Percentiles rank a stretch among this genome's conserved stretches.
phyloP scores from a whole-genome alignment of 2,113 vertebrate genomes.

The Isurus oxyrinchus region DNA sequence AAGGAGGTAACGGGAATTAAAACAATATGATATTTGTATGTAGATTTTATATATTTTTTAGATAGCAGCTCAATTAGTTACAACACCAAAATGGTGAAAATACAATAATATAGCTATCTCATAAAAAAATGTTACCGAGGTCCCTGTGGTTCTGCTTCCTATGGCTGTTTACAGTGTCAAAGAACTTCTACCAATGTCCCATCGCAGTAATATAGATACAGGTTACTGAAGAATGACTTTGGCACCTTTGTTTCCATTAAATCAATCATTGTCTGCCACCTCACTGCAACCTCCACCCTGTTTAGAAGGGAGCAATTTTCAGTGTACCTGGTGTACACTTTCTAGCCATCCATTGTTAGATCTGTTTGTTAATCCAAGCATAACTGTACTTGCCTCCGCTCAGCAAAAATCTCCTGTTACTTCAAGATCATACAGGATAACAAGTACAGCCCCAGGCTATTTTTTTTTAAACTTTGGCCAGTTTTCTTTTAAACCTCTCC shows the following conservation, averaged over 20 bases:
- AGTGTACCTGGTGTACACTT: not conserved
- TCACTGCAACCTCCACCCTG: not conserved
- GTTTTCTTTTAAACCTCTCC: not conserved
- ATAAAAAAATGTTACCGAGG: not conserved
- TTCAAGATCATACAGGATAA: not conserved
- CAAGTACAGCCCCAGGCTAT: not conserved
- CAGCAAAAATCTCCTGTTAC: not conserved
- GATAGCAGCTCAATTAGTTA: not conserved
- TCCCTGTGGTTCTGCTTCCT: not conserved
- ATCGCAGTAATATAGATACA: not conserved
- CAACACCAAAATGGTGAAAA: not conserved
- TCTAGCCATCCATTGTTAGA: not conserved
- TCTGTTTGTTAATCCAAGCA: not conserved
- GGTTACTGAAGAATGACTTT: not conserved
- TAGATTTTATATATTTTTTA: not conserved
- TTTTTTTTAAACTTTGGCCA: not conserved
- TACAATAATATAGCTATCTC: not conserved
- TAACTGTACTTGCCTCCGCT: not conserved
- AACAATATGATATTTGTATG: conserved; percentile 47
- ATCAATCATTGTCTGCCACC: not conserved
- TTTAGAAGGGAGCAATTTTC: not conserved
- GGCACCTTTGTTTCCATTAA: not conserved
- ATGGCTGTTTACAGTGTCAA: not conserved
- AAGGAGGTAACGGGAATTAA: conserved; percentile 65
- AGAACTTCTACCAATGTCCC: not conserved